These are phyloP conservation scores for Trachemys scripta DNA, from an alignment of 2,113 vertebrate species.

Conservation along the genomic window DNA sequence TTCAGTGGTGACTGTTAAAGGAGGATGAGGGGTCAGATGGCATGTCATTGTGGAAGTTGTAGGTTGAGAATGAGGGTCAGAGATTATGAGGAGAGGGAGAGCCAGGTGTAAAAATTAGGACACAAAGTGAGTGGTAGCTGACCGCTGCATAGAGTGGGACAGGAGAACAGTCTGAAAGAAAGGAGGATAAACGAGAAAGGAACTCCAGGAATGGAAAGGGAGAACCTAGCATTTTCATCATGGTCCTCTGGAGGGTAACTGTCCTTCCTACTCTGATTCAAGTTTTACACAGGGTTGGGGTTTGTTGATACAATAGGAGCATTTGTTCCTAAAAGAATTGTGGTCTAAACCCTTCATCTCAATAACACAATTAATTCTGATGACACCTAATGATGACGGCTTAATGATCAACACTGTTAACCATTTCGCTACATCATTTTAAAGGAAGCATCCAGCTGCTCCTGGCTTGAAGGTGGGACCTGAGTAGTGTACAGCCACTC, in stretches of 20 bases:
- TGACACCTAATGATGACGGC: neutral
- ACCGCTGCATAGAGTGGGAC: constrained; percentile 35
- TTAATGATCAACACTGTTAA: neutral
- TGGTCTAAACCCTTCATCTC: neutral
- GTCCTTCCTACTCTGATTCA: neutral
- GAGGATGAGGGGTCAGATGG: constrained; percentile 33
- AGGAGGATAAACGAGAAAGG: neutral
- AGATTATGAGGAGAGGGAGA: constrained; percentile 28
- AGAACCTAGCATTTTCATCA: neutral
- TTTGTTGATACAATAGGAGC: neutral
- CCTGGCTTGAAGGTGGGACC: no score
- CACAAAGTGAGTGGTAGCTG: constrained; percentile 61
- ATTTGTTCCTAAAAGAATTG: constrained; percentile 27
- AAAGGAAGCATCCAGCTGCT: neutral
- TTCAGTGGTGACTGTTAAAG: constrained; percentile 59
- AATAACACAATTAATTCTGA: neutral
- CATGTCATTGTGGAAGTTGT: constrained; percentile 36
- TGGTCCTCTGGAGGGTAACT: constrained; percentile 8
- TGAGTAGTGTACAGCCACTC: neutral
- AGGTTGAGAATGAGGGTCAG: constrained; percentile 48
- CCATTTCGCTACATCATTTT: neutral
- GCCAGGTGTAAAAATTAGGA: neutral
- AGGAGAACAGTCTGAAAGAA: constrained; percentile 14
- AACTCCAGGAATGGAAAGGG: constrained; percentile 20
- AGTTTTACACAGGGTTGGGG: constrained; percentile 10